Conservation (phyloP, 2,113 vertebrate genomes). For the Platysteira castanea region DNA sequence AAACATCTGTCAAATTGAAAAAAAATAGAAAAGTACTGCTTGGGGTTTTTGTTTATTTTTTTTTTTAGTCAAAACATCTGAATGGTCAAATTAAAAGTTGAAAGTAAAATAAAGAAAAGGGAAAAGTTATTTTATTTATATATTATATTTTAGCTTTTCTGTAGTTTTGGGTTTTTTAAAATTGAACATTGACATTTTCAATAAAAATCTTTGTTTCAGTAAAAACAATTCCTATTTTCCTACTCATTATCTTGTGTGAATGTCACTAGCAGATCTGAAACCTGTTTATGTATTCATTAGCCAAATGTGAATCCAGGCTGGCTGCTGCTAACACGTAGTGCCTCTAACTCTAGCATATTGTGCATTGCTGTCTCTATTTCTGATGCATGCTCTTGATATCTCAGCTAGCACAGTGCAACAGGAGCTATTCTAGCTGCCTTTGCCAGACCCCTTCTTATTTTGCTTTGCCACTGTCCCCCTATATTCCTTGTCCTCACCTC, state of each 20-base stretch:
- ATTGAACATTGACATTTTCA: neutral
- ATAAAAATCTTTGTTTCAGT: neutral
- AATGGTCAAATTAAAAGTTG: neutral
- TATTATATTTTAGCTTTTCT: neutral
- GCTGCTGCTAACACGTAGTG: neutral
- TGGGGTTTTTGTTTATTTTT: neutral
- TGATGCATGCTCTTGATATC: neutral
- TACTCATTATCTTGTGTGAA: neutral
- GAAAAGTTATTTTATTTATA: neutral
- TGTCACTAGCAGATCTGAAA: slow-evolving; percentile 21
- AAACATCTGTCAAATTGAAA: neutral
- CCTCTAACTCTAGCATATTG: neutral
- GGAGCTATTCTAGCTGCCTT: neutral
- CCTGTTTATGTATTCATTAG: neutral
- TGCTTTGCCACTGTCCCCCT: neutral
- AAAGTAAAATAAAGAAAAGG: neutral
- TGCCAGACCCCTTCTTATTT: neutral
- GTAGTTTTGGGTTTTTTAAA: neutral
- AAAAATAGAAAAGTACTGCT: neutral
- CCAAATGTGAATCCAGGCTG: neutral
- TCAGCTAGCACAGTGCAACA: neutral
- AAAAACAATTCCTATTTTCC: slow-evolving; percentile 6
- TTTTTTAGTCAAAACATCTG: neutral
- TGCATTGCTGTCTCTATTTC: neutral
- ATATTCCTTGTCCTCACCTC: neutral